Evolutionary conservation across 2,113 vertebrate genomes (phyloP).

Genomic region (Cryptoleucopteryx plumbea): DNA sequence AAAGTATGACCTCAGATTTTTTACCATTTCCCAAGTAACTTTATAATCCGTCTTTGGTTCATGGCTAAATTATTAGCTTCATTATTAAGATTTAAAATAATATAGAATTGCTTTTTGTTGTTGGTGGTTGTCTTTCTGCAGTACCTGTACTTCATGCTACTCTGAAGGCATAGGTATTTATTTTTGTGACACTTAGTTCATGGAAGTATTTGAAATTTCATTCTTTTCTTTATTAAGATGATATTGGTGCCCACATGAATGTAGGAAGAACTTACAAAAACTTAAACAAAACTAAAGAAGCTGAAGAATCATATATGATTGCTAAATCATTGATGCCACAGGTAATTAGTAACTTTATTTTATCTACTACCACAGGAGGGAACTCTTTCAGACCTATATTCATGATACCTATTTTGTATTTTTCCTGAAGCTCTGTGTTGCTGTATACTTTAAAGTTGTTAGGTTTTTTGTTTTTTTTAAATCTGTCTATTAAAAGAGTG

Average conservation of each 20-base stretch:
- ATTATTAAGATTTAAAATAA: neutral
- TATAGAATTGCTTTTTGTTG: neutral
- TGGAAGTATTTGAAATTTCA: neutral
- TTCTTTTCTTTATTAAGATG: conserved; percentile 76
- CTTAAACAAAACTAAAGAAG: conserved; percentile 92
- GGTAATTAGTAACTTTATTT: conserved; percentile 68
- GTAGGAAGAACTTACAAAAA: conserved; percentile 99
- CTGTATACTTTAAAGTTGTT: neutral
- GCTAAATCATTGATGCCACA: conserved; percentile 98
- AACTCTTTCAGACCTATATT: neutral
- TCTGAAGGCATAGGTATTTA: neutral
- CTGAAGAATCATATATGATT: conserved; percentile 92
- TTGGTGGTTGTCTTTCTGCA: neutral
- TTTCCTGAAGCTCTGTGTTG: neutral
- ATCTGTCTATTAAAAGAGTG: neutral
- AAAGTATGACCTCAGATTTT: neutral
- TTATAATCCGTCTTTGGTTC: neutral
- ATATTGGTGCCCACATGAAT: conserved; percentile 99
- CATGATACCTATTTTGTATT: neutral
- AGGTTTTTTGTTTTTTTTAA: neutral
- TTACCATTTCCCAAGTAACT: neutral
- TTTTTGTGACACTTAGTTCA: neutral
- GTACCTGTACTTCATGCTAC: neutral
- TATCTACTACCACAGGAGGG: neutral
- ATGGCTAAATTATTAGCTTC: neutral